Conservation (phyloP, 2,888 invertebrate species). For the Tryphoninae sp. region DNA sequence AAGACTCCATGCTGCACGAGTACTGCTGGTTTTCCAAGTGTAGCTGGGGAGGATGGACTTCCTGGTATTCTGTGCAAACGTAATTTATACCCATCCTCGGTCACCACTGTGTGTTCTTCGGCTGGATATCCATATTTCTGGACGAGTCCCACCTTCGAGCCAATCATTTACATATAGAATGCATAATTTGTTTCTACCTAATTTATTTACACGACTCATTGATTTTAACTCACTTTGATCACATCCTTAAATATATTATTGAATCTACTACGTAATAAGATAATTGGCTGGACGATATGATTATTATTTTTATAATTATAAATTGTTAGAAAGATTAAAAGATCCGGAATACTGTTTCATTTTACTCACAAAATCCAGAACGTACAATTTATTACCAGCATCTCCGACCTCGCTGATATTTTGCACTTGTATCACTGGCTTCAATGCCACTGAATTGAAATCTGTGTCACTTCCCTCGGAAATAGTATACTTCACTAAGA, state of each 20-base stretch:
- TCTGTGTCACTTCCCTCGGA: neutral
- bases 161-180: no score
- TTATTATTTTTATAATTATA: no score
- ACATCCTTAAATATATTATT: no score
- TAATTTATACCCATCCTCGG: conserved; percentile 72
- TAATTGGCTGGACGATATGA: no score
- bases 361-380: conserved; percentile 31
- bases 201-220: neutral
- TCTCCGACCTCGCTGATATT: neutral
- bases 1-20: conserved; percentile 72
- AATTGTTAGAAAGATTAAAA: no score
- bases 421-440: conserved; percentile 4
- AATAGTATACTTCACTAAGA: neutral
- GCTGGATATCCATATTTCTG: conserved; percentile 69
- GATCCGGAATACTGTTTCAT: neutral
- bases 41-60: conserved; percentile 64
- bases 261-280: no score
- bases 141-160: conserved; percentile 67
- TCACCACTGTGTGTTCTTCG: conserved; percentile 71
- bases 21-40: conserved; percentile 67
- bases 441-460: neutral
- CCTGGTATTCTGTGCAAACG: conserved; percentile 71
- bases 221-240: neutral
- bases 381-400: conserved; percentile 7
- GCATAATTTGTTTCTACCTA: no score